Conservation (phyloP, 2,113 vertebrate species). For the Gyps fulvus region DNA sequence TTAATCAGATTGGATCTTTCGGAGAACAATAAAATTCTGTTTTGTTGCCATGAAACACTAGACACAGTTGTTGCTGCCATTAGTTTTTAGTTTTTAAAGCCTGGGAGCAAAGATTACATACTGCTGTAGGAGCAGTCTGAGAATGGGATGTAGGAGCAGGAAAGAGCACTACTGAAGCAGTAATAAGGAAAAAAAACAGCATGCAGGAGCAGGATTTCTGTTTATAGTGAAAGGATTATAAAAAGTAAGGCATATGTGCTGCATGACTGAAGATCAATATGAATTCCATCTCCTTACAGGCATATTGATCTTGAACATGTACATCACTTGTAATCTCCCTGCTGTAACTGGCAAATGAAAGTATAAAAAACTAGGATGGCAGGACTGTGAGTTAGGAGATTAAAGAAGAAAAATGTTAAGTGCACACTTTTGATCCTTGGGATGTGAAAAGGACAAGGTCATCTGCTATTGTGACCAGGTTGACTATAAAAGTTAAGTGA, state of each 20-base stretch:
- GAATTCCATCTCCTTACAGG: neutral
- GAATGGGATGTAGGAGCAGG: neutral
- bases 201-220: neutral
- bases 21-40: neutral
- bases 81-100: neutral
- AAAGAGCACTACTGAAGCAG: neutral
- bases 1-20: neutral
- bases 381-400: neutral
- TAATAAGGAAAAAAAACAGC: neutral
- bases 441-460: slow-evolving; percentile 1
- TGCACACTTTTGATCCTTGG: neutral
- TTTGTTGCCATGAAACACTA: neutral
- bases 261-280: slow-evolving; percentile 17
- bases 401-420: neutral
- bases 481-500: neutral
- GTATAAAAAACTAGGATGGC: neutral
- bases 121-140: neutral
- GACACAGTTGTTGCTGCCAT: neutral
- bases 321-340: neutral
- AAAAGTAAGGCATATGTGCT: neutral
- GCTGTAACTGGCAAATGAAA: neutral
- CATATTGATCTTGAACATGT: neutral
- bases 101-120: neutral
- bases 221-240: neutral
- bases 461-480: neutral